A percentile compares a stretch with the other conserved stretches of the same genome.
phyloP scores from a whole-genome alignment of 2,888 invertebrate species.

The Lepas anatifera region DNA sequence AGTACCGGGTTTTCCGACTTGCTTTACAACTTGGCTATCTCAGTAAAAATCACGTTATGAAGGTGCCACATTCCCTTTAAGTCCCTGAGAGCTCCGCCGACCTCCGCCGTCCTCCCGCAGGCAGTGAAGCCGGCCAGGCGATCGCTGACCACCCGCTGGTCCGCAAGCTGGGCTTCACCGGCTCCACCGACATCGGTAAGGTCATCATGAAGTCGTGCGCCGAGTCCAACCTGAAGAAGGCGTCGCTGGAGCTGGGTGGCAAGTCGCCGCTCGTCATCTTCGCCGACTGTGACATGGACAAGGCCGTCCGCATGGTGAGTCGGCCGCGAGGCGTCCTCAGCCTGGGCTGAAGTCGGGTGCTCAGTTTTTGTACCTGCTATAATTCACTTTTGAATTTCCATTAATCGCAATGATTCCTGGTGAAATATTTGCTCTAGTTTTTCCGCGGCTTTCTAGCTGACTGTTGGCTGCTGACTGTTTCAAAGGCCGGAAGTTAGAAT shows the following conservation, averaged over 20 bases:
- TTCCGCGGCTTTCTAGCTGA: too few species aligned
- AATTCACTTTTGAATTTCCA: too few species aligned
- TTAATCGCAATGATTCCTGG: slow-evolving; percentile 2
- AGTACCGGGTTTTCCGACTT: too few species aligned
- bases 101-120: slow-evolving; percentile 32
- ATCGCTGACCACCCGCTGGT: slow-evolving; percentile 72
- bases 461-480: too few species aligned
- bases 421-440: too few species aligned
- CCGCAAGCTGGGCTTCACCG: slow-evolving; percentile 90
- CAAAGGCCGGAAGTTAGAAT: too few species aligned
- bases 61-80: too few species aligned
- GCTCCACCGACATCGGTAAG: slow-evolving; percentile 84
- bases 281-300: slow-evolving; percentile 83
- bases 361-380: too few species aligned
- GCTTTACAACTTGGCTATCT: too few species aligned
- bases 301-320: slow-evolving; percentile 71
- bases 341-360: too few species aligned
- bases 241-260: slow-evolving; percentile 86
- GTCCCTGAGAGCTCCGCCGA: too few species aligned
- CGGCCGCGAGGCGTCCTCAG: not conserved
- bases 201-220: slow-evolving; percentile 86
- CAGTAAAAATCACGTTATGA: too few species aligned
- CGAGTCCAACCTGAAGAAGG: slow-evolving; percentile 82
- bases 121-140: slow-evolving; percentile 68
- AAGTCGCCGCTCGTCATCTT: slow-evolving; percentile 93